Conservation (phyloP, 2,888 invertebrate genomes). For the Lithosia quadra region DNA sequence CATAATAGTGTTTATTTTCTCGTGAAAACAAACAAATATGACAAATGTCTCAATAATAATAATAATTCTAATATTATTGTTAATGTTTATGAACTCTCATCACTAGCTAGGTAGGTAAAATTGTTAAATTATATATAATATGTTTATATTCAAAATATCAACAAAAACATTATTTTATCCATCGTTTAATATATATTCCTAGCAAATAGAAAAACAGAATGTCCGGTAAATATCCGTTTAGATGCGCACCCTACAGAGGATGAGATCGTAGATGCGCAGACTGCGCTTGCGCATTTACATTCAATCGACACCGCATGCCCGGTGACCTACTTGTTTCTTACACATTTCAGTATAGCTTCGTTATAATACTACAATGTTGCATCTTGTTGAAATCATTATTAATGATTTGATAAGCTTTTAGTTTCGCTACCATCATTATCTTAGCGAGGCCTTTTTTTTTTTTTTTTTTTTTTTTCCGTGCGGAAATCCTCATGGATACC, state of each 20-base stretch:
- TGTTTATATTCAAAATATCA: neutral
- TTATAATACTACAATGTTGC: neutral
- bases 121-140: neutral
- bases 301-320: slow-evolving; percentile 70
- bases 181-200: neutral
- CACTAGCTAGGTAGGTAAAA: neutral
- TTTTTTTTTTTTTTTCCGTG: too few relatives aligned
- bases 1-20: neutral
- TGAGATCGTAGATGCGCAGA: slow-evolving; percentile 57
- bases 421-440: neutral
- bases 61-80: too few relatives aligned
- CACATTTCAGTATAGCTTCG: slow-evolving; percentile 40
- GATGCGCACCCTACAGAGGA: slow-evolving; percentile 60
- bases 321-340: slow-evolving; percentile 71
- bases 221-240: slow-evolving; percentile 23
- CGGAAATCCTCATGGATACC: too few relatives aligned
- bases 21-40: neutral
- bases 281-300: slow-evolving; percentile 78
- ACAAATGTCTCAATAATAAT: too few relatives aligned
- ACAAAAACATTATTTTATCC: too few relatives aligned
- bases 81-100: neutral
- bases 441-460: neutral
- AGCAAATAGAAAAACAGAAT: neutral
- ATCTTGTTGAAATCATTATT: neutral
- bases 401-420: neutral